Evolutionary conservation across 2,797 vertebrate species (phyloP).

Genomic region (Megaceryle alcyon): DNA sequence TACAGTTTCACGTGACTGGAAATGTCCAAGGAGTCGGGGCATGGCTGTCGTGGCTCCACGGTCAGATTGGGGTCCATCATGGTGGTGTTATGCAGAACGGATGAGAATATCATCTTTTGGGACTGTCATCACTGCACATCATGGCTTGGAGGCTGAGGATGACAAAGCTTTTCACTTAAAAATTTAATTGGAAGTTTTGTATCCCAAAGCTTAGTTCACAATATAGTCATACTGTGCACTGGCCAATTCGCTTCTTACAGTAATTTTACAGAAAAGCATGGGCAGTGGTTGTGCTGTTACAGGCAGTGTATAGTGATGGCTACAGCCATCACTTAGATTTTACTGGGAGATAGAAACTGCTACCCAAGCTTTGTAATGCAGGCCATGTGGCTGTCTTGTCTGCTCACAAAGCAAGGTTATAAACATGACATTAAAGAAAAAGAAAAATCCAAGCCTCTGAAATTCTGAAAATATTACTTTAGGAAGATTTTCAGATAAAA

Average conservation of each 20-base stretch:
- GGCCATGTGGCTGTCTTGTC: background rate
- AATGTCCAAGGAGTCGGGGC: background rate
- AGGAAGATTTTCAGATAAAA: background rate
- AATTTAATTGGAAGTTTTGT: background rate
- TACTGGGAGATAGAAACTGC: background rate
- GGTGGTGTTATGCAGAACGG: accelerated
- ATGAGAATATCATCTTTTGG: background rate
- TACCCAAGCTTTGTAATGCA: background rate
- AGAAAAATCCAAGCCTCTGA: background rate
- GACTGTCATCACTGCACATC: background rate
- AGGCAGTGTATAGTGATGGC: background rate
- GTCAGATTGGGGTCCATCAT: background rate
- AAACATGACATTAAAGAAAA: background rate
- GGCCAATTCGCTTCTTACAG: background rate
- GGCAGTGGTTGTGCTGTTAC: background rate
- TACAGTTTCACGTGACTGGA: background rate
- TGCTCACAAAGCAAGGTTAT: background rate
- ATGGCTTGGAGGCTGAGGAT: background rate
- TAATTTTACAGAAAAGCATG: background rate
- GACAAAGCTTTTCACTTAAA: background rate
- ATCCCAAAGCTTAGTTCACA: background rate
- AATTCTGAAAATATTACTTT: background rate
- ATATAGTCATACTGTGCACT: too few species aligned
- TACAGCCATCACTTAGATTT: background rate
- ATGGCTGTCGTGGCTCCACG: accelerated